Evolutionary conservation across 2,113 vertebrate genomes (phyloP).

Genomic region (Chionomys nivalis): DNA sequence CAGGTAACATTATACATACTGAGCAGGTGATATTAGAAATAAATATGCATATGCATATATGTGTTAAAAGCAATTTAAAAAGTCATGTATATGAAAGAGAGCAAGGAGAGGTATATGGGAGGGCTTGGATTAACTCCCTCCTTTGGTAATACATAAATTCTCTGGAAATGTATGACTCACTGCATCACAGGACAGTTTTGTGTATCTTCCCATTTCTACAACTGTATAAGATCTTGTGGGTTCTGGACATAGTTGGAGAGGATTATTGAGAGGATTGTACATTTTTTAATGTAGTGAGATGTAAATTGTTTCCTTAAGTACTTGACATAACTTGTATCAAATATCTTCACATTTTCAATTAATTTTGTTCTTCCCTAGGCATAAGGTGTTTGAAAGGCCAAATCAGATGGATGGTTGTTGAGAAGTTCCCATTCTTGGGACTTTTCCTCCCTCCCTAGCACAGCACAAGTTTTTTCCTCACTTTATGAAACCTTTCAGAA

Average conservation of each 20-base stretch:
- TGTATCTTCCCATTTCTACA: background rate
- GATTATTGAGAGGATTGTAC: background rate
- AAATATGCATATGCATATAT: background rate
- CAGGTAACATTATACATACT: background rate
- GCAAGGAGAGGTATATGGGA: background rate
- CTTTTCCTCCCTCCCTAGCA: background rate
- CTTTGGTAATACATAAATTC: background rate
- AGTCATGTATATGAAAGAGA: background rate
- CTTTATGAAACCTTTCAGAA: background rate
- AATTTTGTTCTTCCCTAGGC: background rate
- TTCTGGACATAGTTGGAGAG: background rate
- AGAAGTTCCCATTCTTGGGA: background rate
- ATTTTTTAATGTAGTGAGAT: background rate
- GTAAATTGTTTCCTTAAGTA: background rate
- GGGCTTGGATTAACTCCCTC: background rate
- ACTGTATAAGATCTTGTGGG: background rate
- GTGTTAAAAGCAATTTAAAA: background rate
- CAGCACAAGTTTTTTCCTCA: background rate
- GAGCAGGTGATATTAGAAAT: background rate
- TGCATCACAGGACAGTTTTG: background rate
- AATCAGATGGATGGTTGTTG: background rate
- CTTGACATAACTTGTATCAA: background rate
- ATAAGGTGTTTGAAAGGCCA: background rate
- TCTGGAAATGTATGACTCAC: background rate
- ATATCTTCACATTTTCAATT: background rate